phyloP scores from a whole-genome alignment of 2,888 invertebrate genomes.

The Andrena fulva region DNA sequence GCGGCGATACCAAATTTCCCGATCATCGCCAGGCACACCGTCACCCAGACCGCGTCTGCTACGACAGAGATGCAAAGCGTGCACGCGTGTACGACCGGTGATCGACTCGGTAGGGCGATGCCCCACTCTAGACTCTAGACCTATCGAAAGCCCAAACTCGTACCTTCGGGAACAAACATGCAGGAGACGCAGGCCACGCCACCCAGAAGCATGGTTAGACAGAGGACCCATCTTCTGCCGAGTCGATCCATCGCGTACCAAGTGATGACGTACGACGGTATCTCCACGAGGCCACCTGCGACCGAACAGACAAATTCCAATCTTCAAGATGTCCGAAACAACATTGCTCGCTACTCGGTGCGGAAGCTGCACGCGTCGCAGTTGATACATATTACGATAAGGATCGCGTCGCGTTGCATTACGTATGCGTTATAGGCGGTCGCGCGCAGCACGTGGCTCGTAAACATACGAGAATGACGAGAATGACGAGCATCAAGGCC shows the following conservation, averaged over 20 bases:
- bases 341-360: not conserved
- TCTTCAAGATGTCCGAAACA: not conserved
- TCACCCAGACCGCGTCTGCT: slow-evolving; percentile 88
- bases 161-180: slow-evolving; percentile 89
- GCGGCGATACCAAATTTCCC: slow-evolving; percentile 89
- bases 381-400: not conserved
- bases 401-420: slow-evolving; percentile 23
- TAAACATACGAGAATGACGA: slow-evolving; percentile 20
- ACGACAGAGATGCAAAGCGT: slow-evolving; percentile 45
- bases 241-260: slow-evolving; percentile 89
- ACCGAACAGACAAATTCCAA: slow-evolving; percentile 32
- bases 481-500: slow-evolving; percentile 33
- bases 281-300: slow-evolving; percentile 88
- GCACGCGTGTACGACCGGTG: not conserved
- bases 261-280: slow-evolving; percentile 88
- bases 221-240: slow-evolving; percentile 89
- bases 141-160: not conserved
- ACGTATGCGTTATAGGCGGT: slow-evolving; percentile 21
- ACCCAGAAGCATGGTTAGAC: slow-evolving; percentile 88
- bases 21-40: slow-evolving; percentile 88
- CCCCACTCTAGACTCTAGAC: no score
- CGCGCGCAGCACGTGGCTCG: slow-evolving; percentile 13
- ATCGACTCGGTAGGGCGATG: not conserved
- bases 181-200: slow-evolving; percentile 89
- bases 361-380: not conserved